Base-by-base conservation (phyloP, 2,888 invertebrate species). In the Temnothorax rugatulus region DNA sequence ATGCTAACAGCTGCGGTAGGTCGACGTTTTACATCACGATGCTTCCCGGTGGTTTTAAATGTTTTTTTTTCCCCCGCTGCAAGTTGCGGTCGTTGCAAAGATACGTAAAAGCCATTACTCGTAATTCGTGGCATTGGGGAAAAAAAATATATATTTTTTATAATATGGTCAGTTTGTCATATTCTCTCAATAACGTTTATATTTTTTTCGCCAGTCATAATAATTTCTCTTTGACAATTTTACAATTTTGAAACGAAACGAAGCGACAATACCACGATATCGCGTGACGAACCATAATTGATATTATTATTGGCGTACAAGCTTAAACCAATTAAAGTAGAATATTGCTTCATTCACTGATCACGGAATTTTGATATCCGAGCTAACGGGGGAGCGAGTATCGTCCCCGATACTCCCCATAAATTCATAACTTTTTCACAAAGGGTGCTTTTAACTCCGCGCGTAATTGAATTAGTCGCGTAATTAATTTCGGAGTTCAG, bases 341-440 rank as follows among this genome's bases (percentile, higher is more conserved):
- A 71, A 79, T 59, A 73, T 71, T 47, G 38, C 38, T 13, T 81
- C 79, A 73, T 81, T 71, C 73, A 47, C 25, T 52, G 76, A 76
- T 76, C 76, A 29, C 44, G 34, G 59, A 44, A 59, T 77, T 77
- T 77, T 68, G 71, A 44, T 79, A 59, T 59, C 57, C 44, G 18
- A 71, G 57, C 44, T 54, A 77, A 54, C 71, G 13, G 34, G 13
- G 21, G 29, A 66, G 38, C 38, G 59, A 1, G 13, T 68, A 13
- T 54, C 71, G 52, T 21, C 34, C 29, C 57, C 44, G 69, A 79
- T 69, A 57, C 77, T 68, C 47, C 71, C 59, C 73, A 81, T 81
- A 81, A 81, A 81, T 81, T 81, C 73, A 81, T 73, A 81, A 81
- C 79, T 81, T 81, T 81, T 81, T 81, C 79, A 81, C 79, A 81